phyloP scores from a whole-genome alignment of 2,888 invertebrate species.

The Formica aserva region DNA sequence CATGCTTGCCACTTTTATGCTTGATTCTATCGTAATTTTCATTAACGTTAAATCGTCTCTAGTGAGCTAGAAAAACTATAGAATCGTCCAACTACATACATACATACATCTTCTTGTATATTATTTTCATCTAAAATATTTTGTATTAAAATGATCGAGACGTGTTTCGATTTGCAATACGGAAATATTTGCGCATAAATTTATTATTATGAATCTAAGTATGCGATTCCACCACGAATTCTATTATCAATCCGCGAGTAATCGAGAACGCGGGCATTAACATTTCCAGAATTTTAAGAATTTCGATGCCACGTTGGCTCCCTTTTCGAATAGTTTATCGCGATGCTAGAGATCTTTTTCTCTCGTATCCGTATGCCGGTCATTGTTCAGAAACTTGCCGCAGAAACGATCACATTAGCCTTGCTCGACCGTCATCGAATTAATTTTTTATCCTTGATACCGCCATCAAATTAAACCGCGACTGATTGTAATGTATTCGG shows the following conservation, averaged over 20 bases:
- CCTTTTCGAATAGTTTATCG: constrained; percentile 10
- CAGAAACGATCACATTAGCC: constrained; percentile 7
- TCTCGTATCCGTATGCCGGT: background rate
- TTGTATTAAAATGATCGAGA: background rate
- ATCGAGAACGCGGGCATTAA: constrained; percentile 36
- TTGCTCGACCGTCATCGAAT: constrained; percentile 27
- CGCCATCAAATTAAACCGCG: constrained; percentile 26
- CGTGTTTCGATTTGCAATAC: background rate
- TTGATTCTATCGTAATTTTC: background rate
- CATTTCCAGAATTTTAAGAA: constrained; percentile 51
- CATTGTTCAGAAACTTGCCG: background rate
- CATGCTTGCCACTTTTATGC: background rate
- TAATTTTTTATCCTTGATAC: constrained; percentile 42
- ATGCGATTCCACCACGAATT: constrained; percentile 39
- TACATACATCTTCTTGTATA: background rate
- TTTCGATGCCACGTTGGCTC: background rate
- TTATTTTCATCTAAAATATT: background rate
- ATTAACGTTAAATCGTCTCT: background rate
- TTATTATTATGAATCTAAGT: background rate
- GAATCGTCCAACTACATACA: background rate
- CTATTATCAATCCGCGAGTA: constrained; percentile 26
- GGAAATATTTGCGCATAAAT: background rate
- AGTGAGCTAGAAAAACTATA: background rate
- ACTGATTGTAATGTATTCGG: constrained; percentile 36
- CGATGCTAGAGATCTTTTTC: constrained; percentile 7